Base-by-base conservation (phyloP, 1,140 invertebrate species). In the Bombus balteatus region DNA sequence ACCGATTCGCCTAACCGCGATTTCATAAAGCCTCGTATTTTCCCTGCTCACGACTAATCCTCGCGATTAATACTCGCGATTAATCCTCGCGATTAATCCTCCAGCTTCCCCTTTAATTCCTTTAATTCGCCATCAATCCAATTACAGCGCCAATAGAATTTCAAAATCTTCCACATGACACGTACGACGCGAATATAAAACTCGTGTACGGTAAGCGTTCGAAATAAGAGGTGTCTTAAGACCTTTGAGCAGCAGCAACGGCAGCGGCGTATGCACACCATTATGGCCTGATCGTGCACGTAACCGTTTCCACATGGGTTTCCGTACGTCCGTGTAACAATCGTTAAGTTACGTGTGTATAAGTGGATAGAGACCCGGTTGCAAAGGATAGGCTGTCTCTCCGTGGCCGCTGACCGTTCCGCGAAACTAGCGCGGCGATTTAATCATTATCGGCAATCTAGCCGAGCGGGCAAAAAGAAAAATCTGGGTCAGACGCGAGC, bases 371-470 rank as follows among this genome's bases (percentile, higher is more conserved):
- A 70, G 53, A 53, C n/a, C 66, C 39, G 47, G 57, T 83, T 83
- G 85, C 80, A 71, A 83, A 86, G 71, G 84, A 82, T 86, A 82
- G 59, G 62, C 83, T 78, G 81, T 84, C 66, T 86, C 82, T 47
- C 59, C 47, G 73, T 80, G 68, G 59, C 83, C 39, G 86, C 83
- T 74, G 83, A 81, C 83, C 72, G 83, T 88, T 88, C 87, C 65
- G 72, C 84, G 84, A 88, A 88, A 88, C 87, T 86, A 77, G 87
- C 78, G 83, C 84, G 87, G 66, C 78, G 77, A 88, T 88, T 86
- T 86, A 88, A 88, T 88, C 87, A 88, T 88, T 88, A 88, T 88
- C 87, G 87, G 84, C 83, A 86, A 88, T 88, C 87, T 88, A 88
- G 79, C 87, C 73, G 66, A 74, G 77, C 71, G 65, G 73, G 86